Evolutionary conservation across 2,888 invertebrate species (phyloP), one percentile per base, ranked within the genome.

Genomic region (Cryptocephalus primarius): DNA sequence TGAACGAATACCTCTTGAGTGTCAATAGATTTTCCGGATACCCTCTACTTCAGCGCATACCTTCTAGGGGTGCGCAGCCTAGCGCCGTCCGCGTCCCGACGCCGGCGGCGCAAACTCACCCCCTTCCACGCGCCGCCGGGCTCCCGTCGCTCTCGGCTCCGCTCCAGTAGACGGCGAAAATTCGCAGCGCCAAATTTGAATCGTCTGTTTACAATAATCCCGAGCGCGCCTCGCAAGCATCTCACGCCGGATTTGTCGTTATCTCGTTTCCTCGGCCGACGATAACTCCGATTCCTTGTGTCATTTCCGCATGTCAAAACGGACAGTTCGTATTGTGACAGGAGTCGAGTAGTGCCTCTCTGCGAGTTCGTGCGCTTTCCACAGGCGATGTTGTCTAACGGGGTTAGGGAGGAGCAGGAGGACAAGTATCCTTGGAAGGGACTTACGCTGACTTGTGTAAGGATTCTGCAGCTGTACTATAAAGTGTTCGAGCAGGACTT

Each of bases 401-500:
- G 22, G 22, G 22, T 22, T 22, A 22, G 22, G 22, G 22, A 6
- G 3, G 22, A 22, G 38, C 58, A 57, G 45, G 55, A 60, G 45
- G 60, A 61, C 48, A 51, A 56, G 31, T 49, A 55, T 55, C 82
- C 83, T 51, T 89, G 88, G 89, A 82, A 84, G n/a, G 89, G 88
- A 41, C 77, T 90, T 65, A 81, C 82, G 62, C 83, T 86, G 71
- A 83, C 87, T 55, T 90, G 89, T 69, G 77, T 89, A 55, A 82
- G 86, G 72, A 83, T 90, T 47, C 75, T 90, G 50, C 85, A 86
- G 63, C 76, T 89, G 46, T 90, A 90, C 73, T 88, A 88, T 73
- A 89, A 88, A 70, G 88, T 88, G 60, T 90, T 90, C 71, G 85
- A 86, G 65, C 81, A 83, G 51, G 64, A 64, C 54, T 51, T 62